A percentile compares a stretch with the other conserved stretches of the same genome.
Evolutionary conservation across 2,888 invertebrate genomes (phyloP).

Genomic region (Zygothrica quintamaculata): DNA sequence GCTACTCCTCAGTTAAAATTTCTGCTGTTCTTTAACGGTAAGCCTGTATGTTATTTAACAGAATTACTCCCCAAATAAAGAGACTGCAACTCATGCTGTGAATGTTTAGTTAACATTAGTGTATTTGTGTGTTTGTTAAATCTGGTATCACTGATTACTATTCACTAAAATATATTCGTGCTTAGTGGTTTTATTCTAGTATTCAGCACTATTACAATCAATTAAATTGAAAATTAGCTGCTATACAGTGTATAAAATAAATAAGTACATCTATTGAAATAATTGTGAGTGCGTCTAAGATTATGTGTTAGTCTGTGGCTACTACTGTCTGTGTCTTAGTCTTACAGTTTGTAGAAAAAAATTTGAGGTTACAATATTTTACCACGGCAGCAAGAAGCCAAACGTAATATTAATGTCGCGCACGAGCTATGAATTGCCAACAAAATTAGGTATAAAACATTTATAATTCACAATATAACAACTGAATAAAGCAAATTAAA

Average conservation of each 20-base stretch:
- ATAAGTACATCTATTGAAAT: neutral
- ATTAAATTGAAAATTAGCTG: constrained; percentile 30
- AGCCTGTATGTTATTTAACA: neutral
- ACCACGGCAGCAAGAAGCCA: constrained; percentile 63
- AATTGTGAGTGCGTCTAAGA: neutral
- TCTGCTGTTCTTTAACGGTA: too few relatives aligned
- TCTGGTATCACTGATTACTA: constrained; percentile 26
- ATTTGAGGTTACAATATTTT: constrained; percentile 73
- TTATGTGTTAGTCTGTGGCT: constrained; percentile 17
- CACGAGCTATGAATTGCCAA: constrained; percentile 26
- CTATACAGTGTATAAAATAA: constrained; percentile 5
- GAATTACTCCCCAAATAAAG: neutral
- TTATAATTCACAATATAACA: constrained; percentile 35
- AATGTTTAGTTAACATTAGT: too few relatives aligned
- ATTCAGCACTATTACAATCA: constrained; percentile 17
- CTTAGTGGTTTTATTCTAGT: constrained; percentile 38
- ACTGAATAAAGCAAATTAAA: constrained; percentile 4
- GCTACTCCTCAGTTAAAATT: constrained; percentile 30
- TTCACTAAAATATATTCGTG: constrained; percentile 50
- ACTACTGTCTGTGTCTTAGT: constrained; percentile 22
- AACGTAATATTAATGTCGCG: constrained; percentile 64
- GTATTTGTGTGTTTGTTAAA: constrained; percentile 4
- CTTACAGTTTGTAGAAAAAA: constrained; percentile 37
- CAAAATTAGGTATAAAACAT: constrained; percentile 51
- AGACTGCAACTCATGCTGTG: too few relatives aligned